phyloP scores from a whole-genome alignment of 2,113 vertebrate species.

The Chamaetylas fuelleborni region DNA sequence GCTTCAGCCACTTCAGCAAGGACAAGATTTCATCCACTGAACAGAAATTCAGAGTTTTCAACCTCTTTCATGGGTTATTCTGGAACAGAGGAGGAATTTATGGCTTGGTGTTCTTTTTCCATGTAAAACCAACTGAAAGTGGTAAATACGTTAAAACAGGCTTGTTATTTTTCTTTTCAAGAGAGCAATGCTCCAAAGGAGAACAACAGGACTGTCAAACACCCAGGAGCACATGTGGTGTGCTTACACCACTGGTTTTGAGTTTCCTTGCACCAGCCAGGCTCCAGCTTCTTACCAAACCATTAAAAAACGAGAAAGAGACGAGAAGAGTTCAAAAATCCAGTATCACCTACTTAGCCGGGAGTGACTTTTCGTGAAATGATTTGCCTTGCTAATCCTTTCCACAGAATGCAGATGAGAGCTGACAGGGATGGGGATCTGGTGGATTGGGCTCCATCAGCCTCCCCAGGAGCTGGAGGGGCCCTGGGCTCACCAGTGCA shows the following conservation, averaged over 20 bases:
- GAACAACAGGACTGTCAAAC: background rate
- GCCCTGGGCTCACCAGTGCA: background rate
- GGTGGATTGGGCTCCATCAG: background rate
- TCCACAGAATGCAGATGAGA: background rate
- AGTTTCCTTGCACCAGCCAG: background rate
- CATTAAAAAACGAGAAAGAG: background rate
- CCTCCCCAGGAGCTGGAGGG: background rate
- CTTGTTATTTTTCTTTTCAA: background rate
- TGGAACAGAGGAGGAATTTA: background rate
- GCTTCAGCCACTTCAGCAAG: background rate
- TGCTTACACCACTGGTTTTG: background rate
- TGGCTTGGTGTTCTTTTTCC: background rate
- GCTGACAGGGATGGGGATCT: background rate
- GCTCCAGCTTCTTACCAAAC: background rate
- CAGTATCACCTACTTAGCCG: background rate
- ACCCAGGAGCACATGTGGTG: background rate
- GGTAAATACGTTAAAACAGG: background rate
- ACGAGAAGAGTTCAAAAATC: background rate
- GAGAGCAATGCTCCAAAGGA: background rate
- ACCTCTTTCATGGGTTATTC: background rate
- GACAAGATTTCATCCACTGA: background rate
- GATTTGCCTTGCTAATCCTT: background rate
- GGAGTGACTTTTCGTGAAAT: background rate
- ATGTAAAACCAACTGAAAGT: background rate
- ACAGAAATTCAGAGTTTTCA: background rate